Conservation (phyloP, 2,797 vertebrate species). For the Gymnoscopelus microlampas region DNA sequence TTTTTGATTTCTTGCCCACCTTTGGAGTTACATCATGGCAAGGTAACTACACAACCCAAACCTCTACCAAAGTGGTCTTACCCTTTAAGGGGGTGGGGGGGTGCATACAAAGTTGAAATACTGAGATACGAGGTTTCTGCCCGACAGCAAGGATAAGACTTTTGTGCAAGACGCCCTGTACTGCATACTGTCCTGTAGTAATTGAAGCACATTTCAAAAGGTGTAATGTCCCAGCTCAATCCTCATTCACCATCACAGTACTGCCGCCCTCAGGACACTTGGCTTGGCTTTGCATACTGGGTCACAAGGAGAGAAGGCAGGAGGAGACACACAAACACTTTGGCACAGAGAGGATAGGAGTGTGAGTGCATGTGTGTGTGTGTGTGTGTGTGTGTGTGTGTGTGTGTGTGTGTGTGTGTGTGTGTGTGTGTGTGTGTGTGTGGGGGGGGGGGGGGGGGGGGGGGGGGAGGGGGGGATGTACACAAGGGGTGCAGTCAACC, state of each 20-base stretch:
- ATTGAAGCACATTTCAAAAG: neutral
- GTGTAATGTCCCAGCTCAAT: constrained; percentile 3
- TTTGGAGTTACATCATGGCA: no score
- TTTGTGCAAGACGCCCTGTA: neutral
- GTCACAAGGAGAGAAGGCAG: neutral
- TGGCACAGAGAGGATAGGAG: neutral
- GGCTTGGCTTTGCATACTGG: neutral
- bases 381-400: neutral
- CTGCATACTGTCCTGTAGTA: neutral
- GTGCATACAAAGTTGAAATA: no score
- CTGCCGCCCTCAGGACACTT: neutral
- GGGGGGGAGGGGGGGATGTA: neutral
- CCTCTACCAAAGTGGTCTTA: no score
- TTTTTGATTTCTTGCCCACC: no score
- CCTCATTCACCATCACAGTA: constrained; percentile 1
- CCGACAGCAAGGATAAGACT: neutral
- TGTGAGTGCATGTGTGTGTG: neutral
- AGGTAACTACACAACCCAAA: no score
- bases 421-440: neutral
- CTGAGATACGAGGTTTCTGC: no score
- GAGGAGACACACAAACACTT: neutral
- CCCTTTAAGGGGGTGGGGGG: no score
- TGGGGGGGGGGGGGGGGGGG: neutral
- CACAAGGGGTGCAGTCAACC: neutral
- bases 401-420: neutral